Conservation (phyloP, 1,140 invertebrate species). For the Drosophila obscura region DNA sequence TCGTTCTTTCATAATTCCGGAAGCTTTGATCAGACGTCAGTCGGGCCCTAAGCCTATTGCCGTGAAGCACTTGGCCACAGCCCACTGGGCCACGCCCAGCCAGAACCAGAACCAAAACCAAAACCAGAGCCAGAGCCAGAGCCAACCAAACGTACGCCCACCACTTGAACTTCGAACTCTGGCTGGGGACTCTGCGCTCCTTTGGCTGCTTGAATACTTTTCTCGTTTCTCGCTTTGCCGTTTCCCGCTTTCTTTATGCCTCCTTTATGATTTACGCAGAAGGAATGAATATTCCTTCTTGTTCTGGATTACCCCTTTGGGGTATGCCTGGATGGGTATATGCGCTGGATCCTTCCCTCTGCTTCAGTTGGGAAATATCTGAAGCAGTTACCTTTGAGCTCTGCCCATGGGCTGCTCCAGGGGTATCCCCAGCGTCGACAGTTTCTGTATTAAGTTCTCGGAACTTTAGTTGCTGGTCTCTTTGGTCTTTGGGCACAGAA, state of each 20-base stretch:
- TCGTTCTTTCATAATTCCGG: constrained; percentile 67
- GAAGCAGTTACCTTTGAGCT: not conserved
- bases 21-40: constrained; percentile 76
- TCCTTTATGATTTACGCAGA: constrained; percentile 72
- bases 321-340: not conserved
- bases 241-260: constrained; percentile 37
- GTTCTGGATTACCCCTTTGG: not conserved
- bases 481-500: constrained; percentile 16
- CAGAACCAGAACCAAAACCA: no score
- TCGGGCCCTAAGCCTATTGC: constrained; percentile 69
- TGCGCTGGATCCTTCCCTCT: no score
- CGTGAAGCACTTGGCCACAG: not conserved
- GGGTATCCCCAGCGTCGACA: not conserved
- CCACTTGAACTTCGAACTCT: constrained; percentile 50
- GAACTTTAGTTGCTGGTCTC: not conserved
- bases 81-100: constrained; percentile 18
- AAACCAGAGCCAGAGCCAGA: not conserved
- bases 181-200: not conserved
- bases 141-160: constrained; percentile 9
- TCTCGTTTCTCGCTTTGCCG: not conserved
- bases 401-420: no score
- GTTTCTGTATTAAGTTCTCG: no score
- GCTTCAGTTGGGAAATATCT: not conserved
- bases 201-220: constrained; percentile 7
- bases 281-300: constrained; percentile 14